phyloP scores from a whole-genome alignment of 2,797 vertebrate species.

The Arvicola amphibius region DNA sequence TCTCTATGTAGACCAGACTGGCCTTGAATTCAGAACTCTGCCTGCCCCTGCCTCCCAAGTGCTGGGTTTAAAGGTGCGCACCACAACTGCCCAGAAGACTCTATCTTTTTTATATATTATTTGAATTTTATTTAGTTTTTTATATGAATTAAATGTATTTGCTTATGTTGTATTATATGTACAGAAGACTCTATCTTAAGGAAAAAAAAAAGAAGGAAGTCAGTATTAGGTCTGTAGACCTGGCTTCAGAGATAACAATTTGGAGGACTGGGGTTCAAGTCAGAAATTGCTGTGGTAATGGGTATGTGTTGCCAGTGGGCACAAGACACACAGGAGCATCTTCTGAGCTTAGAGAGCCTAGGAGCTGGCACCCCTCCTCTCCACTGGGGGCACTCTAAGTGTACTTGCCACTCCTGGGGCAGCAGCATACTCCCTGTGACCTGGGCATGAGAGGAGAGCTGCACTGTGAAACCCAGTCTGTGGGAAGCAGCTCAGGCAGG shows the following conservation, averaged over 20 bases:
- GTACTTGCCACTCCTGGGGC: neutral
- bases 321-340: neutral
- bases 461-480: neutral
- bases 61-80: too few relatives aligned
- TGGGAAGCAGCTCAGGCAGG: neutral
- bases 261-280: neutral
- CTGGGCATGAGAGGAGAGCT: neutral
- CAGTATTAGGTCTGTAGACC: neutral
- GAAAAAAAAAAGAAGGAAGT: neutral
- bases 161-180: too few relatives aligned
- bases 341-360: neutral
- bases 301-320: neutral
- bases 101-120: too few relatives aligned
- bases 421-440: too few relatives aligned
- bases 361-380: neutral
- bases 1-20: neutral
- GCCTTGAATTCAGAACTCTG: neutral
- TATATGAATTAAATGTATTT: too few relatives aligned
- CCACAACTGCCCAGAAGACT: neutral
- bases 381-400: too few relatives aligned
- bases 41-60: neutral
- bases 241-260: neutral
- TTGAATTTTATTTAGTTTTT: too few relatives aligned
- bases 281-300: neutral
- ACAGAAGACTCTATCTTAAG: neutral